Evolutionary conservation across 37 sponge, comb jelly and placozoan genomes (phyloP), one percentile per base, ranked within the genome.

Genomic region (Spongilla lacustris): DNA sequence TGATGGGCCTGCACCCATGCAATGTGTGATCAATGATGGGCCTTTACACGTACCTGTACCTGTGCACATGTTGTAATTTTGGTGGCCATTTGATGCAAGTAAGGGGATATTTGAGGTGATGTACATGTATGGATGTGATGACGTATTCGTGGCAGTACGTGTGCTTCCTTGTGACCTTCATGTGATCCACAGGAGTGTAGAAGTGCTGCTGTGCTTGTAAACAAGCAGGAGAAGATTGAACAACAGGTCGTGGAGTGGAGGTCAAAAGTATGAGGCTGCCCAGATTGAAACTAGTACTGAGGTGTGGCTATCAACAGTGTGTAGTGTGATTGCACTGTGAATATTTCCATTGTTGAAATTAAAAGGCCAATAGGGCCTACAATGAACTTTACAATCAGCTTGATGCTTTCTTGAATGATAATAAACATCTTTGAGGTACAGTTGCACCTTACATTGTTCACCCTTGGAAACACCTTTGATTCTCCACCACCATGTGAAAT

Each of bases 181-280:
- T 68, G 77, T 69, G 28, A 35, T 23, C 30, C 77, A 12, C 58
- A 93, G 87, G 91, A 90, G 75, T 89, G 91, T 24, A 93, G 87
- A 73, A 74, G 82, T 6, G 76, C 87, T 71, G 93, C 89, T 24
- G 70, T 33, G 25, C 79, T 97, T 83, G 99, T 95, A 87, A 98
- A 97, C 93, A 98, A 95, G 58, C 95, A 98, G 91, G 91, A 91
- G 87, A 95, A 97, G 81, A 86, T 94, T 83, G 99, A 98, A 69
- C 89, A 91, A 73, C 91, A 95, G 85, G 91, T 97, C 76, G 86
- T 83, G 19, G 99, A 98, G 69, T 96, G 96, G 95, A 97, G 92
- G 92, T 79, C 83, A 38, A 89, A n/a, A 86, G 74, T 95, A 80
- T 28, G 97, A 97, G 48, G 69, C 58, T 27, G 81, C 83, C 80